Base-by-base conservation (phyloP, 2,113 vertebrate genomes). In the Suricata suricatta region DNA sequence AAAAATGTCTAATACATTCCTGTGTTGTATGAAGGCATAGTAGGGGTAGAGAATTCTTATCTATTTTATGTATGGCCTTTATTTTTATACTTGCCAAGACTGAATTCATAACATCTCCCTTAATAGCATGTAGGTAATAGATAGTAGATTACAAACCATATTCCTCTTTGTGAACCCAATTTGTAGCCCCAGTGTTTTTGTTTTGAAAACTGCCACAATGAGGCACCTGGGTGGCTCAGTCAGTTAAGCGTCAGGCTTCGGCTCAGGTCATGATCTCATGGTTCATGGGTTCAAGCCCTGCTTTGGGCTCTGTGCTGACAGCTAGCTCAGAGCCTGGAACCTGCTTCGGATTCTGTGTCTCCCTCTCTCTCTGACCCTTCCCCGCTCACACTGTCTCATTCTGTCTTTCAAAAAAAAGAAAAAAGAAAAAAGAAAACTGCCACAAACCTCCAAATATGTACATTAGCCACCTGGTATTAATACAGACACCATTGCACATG, bases 21-120 rank as follows among this genome's bases (percentile, higher is more conserved):
- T 44, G 38, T 57, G 7, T 77, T 60, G 2, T 68, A 21, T 44
- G 1, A 29, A 38, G 1, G 21, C 38, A 0, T 52, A 17, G 12
- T 72, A 7, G 11, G 7, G 1, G 1, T 1, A 11, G 27, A 23
- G 0, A 1, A 44, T 50, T 60, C 2, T 86, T 79, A 27, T 66
- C 88, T 60, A 33, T 12, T 64, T 41, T 41, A 3, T 19, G 21
- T 27, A 3, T 33, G 69, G 63, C 3, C 6, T 85, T 52, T 79
- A 31, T 72, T 76, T 57, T 7, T n/a, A 25, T 81, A 23, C 0
- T 77, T 66, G 23, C 14, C 35, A 66, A 86, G 13, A 35, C 2
- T 33, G 25, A 86, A 76, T 68, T 31, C 5, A 12, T 35, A 12
- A 44, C 1, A 31, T 2, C n/a, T 71, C 27, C n/a, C 14, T n/a